phyloP scores from a whole-genome alignment of 2,113 vertebrate genomes.

The Anoura caudifer region DNA sequence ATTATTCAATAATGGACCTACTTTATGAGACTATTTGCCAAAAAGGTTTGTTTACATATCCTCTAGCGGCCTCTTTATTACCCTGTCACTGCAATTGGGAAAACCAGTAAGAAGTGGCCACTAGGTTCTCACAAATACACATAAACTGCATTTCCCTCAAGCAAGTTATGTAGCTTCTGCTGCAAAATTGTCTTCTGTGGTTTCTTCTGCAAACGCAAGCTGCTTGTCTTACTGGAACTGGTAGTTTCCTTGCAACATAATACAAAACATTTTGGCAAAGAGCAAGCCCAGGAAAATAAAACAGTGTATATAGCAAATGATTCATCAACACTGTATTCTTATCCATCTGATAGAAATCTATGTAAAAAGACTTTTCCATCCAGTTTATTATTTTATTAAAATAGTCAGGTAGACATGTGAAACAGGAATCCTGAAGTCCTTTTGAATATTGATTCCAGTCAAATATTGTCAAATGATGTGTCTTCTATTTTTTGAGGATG shows the following conservation, averaged over 20 bases:
- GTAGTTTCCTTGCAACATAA: neutral
- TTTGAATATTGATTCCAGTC: neutral
- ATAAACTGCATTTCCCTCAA: neutral
- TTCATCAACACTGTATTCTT: slow-evolving; percentile 8
- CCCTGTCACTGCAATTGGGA: neutral
- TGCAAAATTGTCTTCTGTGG: neutral
- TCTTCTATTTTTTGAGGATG: neutral
- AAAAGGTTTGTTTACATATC: neutral
- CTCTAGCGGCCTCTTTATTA: neutral
- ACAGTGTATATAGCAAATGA: neutral
- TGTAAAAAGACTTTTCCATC: neutral
- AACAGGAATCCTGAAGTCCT: neutral
- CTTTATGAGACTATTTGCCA: neutral
- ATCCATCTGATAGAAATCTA: neutral
- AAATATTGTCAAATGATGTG: neutral
- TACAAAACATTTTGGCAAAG: neutral
- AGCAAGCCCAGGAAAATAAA: neutral
- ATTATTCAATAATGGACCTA: neutral
- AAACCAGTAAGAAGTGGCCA: neutral
- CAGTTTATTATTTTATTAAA: slow-evolving; percentile 19
- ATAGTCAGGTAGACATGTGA: neutral
- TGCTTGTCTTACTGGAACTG: neutral
- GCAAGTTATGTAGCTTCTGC: neutral
- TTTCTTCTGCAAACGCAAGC: neutral
- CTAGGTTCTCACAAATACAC: neutral